Percentiles rank a stretch among this genome's conserved stretches.
Evolutionary conservation across 2,797 vertebrate species (phyloP).

Genomic region (Corythornis leucogaster): DNA sequence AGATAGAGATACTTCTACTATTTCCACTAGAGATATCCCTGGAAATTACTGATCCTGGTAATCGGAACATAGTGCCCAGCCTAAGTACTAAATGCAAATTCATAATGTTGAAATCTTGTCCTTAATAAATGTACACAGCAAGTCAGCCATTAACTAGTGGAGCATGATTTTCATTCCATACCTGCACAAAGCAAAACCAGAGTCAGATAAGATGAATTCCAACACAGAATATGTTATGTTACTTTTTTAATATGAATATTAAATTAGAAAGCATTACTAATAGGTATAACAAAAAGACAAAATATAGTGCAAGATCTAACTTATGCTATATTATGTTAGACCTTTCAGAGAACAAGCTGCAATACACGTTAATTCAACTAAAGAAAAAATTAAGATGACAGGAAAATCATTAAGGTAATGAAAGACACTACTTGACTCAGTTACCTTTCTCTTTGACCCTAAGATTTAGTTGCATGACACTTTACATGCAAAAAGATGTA

Average conservation of each 20-base stretch:
- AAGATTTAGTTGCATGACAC: neutral
- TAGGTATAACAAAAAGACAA: neutral
- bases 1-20: neutral
- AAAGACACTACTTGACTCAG: neutral
- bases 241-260: neutral
- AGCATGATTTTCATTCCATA: neutral
- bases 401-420: neutral
- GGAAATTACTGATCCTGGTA: neutral
- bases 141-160: neutral
- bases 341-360: neutral
- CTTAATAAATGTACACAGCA: neutral
- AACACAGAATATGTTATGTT: neutral
- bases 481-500: neutral
- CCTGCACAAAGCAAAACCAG: neutral
- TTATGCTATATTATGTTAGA: too few relatives aligned
- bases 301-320: neutral
- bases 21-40: neutral
- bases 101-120: neutral
- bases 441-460: neutral
- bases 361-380: fast-evolving
- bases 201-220: neutral
- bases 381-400: neutral
- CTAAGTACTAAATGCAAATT: neutral
- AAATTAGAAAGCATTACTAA: neutral
- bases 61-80: neutral